phyloP scores from a whole-genome alignment of 2,888 invertebrate species.

The Pandemis corylana region DNA sequence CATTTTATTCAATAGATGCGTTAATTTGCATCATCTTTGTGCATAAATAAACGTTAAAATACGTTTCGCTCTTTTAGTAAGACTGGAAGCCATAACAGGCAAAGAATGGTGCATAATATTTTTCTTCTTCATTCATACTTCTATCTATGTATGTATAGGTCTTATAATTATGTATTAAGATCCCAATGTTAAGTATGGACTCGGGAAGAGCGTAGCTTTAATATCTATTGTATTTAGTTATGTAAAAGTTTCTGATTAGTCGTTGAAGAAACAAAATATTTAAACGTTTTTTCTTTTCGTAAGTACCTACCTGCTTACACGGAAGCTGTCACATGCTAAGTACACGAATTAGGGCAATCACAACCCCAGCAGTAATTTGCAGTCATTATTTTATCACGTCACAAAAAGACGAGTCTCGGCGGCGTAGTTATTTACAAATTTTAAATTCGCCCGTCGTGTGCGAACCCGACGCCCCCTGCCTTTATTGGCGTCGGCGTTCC shows the following conservation, averaged over 20 bases:
- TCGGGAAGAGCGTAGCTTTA: too few species aligned
- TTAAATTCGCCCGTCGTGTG: constrained; percentile 66
- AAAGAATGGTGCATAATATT: background rate
- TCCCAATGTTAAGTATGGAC: too few species aligned
- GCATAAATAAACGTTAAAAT: constrained; percentile 44
- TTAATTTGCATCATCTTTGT: constrained; percentile 82
- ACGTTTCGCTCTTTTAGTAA: constrained; percentile 29
- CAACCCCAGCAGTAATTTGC: constrained; percentile 59
- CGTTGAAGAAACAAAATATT: background rate
- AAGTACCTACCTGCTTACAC: background rate
- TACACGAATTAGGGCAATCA: constrained; percentile 39
- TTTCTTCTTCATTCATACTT: background rate
- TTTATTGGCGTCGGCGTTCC: constrained; percentile 65
- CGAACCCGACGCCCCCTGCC: constrained; percentile 66
- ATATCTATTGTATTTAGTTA: too few species aligned
- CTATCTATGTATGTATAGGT: too few species aligned
- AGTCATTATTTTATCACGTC: constrained; percentile 72
- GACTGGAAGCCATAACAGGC: background rate
- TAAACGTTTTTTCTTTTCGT: background rate
- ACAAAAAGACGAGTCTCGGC: constrained; percentile 65
- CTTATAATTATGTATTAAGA: too few species aligned
- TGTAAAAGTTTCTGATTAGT: too few species aligned
- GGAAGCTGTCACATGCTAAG: background rate
- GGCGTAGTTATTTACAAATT: constrained; percentile 65
- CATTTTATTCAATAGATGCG: constrained; percentile 79